phyloP scores from a whole-genome alignment of 64 coral and sea anemone species.

The Montipora capricornis region DNA sequence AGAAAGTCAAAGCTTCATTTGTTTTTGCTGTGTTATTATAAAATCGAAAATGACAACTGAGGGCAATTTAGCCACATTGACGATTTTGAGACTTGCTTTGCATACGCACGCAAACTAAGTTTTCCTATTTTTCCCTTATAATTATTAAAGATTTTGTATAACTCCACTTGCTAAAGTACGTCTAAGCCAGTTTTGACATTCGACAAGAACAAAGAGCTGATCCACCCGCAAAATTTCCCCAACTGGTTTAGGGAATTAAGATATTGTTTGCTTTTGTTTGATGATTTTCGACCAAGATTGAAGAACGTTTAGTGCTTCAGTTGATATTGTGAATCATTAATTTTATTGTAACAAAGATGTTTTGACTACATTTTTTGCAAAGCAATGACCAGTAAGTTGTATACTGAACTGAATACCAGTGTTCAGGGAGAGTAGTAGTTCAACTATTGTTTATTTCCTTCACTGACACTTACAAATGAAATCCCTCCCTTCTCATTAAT shows the following conservation, averaged over 20 bases:
- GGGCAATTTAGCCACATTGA: not conserved
- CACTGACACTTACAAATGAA: not conserved
- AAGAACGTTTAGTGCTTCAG: not conserved
- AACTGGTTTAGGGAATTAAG: not conserved
- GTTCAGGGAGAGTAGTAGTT: not conserved
- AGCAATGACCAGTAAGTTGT: not conserved
- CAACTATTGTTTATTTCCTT: not conserved
- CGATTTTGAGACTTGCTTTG: not conserved
- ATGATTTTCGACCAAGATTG: not conserved
- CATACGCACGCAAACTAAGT: not conserved
- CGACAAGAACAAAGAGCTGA: not conserved
- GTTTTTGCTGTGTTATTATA: not conserved
- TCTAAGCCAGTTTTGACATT: not conserved
- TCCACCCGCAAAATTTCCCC: not conserved
- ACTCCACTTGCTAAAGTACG: conserved; percentile 11
- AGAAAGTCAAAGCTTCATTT: not conserved
- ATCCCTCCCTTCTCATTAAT: not conserved
- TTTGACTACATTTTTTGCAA: not conserved
- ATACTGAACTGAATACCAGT: not conserved
- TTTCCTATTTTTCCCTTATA: not conserved
- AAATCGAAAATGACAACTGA: not conserved
- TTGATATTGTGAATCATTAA: not conserved
- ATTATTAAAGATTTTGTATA: too few relatives aligned
- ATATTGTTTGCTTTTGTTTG: conserved; percentile 27
- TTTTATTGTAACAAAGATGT: not conserved